Evolutionary conservation across 2,113 vertebrate species (phyloP), one percentile per base, ranked within the genome.

Genomic region (Cettia cetti): DNA sequence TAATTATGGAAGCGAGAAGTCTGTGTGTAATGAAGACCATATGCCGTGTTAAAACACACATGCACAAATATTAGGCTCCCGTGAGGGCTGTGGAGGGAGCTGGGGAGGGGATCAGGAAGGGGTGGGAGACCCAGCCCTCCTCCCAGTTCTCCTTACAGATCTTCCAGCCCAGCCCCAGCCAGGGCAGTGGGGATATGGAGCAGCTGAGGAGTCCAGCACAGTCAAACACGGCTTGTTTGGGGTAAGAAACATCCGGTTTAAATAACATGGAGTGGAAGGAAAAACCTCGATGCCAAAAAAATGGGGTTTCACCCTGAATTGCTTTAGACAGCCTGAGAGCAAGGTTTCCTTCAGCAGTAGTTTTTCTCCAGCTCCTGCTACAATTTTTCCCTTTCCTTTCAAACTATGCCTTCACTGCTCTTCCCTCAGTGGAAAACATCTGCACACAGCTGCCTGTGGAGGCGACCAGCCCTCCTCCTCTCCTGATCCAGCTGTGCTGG

Each of bases 1-100:
- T 96, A 97, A 97, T 97, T 96, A 97, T 96, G 95, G 95, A 96
- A 96, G 92, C 90, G 94, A 94, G 91, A 97, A 97, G 94, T 85
- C 91, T 96, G 96, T 44, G 0, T 72, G 81, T 97, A 97, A 97
- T 96, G 96, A 96, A 96, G 95, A 96, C 95, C 97, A 97, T 96
- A 97, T 97, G 97, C 74, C 11, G 54, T 37, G 74, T 82, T 95
- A 93, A 97, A 96, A 96, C 94, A 94, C 94, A 94, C 90, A 96
- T 79, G 83, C 93, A 96, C 93, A 95, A 94, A 96, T 96, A 97
- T 96, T 94, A 92, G 90, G 90, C 86, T 88, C 81, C 82, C 30
- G 31, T 94, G 92, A 92, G 90, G 93, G 90, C 72, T 59, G 56
- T 2, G 18, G 72, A 63, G 89, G 89, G 54, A 84, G 60, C 45